phyloP scores from a whole-genome alignment of 2,113 vertebrate genomes.

The Ctenomys sociabilis region DNA sequence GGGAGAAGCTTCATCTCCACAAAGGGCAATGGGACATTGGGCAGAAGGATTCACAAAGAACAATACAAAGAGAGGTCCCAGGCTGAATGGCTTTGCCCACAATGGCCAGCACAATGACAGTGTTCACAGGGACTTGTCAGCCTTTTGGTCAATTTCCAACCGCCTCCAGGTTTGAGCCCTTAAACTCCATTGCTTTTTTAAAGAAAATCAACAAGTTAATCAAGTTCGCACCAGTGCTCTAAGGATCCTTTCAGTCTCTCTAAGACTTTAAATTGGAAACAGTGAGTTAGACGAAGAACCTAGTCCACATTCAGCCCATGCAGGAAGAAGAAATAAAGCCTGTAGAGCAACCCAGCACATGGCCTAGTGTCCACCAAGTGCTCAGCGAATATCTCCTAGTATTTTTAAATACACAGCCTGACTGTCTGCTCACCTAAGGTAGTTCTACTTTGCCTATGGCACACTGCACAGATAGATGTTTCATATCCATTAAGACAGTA shows the following conservation, averaged over 20 bases:
- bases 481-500: neutral
- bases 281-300: slow-evolving; percentile 1
- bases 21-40: slow-evolving; percentile 70
- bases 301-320: neutral
- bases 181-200: slow-evolving; percentile 19
- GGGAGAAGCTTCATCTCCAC: slow-evolving; percentile 67
- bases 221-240: neutral
- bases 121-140: slow-evolving; percentile 46
- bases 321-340: neutral
- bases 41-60: slow-evolving; percentile 74
- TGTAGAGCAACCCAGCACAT: neutral
- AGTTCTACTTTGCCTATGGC: neutral
- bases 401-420: neutral
- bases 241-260: slow-evolving; percentile 10
- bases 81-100: slow-evolving; percentile 66
- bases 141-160: slow-evolving; percentile 66
- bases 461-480: neutral
- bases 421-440: neutral
- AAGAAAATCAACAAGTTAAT: slow-evolving; percentile 51
- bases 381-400: neutral
- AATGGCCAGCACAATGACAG: slow-evolving; percentile 44
- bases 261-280: slow-evolving; percentile 50
- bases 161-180: slow-evolving; percentile 49
- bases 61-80: slow-evolving; percentile 32
- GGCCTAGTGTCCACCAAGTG: neutral